These are phyloP conservation scores for Carollia perspicillata DNA, from an alignment of 2,113 vertebrate genomes.

Conservation along the genomic window DNA sequence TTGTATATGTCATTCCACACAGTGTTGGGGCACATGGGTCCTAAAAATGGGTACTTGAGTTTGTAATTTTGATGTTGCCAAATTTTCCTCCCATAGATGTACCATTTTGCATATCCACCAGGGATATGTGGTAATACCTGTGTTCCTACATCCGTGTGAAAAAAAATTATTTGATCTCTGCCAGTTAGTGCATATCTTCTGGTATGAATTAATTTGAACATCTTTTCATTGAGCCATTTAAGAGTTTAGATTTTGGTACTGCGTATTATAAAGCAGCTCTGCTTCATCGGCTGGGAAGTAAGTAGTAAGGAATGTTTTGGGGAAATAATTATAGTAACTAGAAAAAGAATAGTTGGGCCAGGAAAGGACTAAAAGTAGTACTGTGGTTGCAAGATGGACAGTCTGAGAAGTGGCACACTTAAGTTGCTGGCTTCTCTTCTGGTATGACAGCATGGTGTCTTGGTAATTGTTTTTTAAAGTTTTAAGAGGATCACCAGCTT, in stretches of 20 bases:
- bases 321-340: neutral
- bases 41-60: neutral
- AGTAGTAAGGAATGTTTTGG: neutral
- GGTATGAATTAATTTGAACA: neutral
- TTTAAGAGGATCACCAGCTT: neutral
- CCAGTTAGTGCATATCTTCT: neutral
- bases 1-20: neutral
- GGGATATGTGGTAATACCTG: neutral
- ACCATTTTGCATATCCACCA: neutral
- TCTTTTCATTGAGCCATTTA: slow-evolving; percentile 26
- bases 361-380: neutral
- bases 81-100: neutral
- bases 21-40: neutral
- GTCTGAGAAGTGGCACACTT: neutral
- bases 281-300: neutral
- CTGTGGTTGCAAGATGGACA: neutral
- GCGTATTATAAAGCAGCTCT: neutral
- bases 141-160: neutral
- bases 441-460: neutral
- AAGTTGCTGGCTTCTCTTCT: neutral
- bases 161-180: neutral
- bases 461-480: neutral
- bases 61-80: neutral
- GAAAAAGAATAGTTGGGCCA: neutral
- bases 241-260: slow-evolving; percentile 7